Base-by-base conservation (phyloP, 2,888 invertebrate genomes). In the Diaprepes abbreviatus region DNA sequence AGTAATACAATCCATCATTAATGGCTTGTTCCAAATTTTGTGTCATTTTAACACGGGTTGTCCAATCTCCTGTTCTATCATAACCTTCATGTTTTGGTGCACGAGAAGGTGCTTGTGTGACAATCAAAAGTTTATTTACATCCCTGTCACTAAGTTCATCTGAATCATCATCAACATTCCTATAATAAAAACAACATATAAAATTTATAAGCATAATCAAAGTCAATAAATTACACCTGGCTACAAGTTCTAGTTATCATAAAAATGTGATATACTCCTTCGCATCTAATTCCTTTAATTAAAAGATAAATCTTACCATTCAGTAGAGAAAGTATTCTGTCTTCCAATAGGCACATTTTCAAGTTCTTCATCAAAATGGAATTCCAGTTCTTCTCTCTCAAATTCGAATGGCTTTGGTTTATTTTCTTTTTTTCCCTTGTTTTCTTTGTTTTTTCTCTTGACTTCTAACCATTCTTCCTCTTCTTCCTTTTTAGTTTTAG, bases 321-420 rank as follows among this genome's bases (percentile, higher is more conserved):
- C 89, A 74, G 93, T 89, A 84, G 93, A 90, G 86, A 95, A 93
- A 73, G 91, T 92, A 85, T 95, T 95, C 55, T 91, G 90, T 70
- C 94, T 86, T 14, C 94, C 94, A 66, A 91, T 90, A 1, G 93
- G 93, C 74, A 93, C 88, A 66, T 80, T 77, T 68, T 95, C 95
- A 73, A 97, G 86, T 84, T 98, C 98, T 86, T 98, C 98, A 82
- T 98, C 98, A 82, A 98, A 95, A 86, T 96, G 95, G 86, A 98
- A 98, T 84, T 97, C 96, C 74, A 97, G 86, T 83, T 97, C 97
- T 85, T 97, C 96, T 74, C 90, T 76, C 76, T 84, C 83, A 52
- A 74, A 73, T 28, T 70, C 74, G 43, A 74, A 75, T 9, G 71
- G 62, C 66, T 80, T 79, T 4, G 70, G 77, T 60, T 82, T 80